Base-by-base conservation (phyloP, 1,140 invertebrate species). In the Lanistes nyassanus region DNA sequence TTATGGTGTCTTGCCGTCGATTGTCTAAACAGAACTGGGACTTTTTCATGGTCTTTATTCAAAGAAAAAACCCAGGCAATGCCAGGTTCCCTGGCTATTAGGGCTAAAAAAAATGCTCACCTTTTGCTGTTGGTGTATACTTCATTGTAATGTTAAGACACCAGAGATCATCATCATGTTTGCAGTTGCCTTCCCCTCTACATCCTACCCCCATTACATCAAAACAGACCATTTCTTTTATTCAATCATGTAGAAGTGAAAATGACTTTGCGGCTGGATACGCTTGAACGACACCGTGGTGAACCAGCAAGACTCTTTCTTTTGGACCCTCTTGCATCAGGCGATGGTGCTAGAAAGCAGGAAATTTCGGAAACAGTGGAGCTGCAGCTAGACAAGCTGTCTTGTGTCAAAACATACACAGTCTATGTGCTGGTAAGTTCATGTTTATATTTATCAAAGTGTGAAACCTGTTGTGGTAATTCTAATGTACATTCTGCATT, bases 291-390 rank as follows among this genome's bases (percentile, higher is more conserved):
- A n/a, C 75, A 81, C 36, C 62, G 80, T 37, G 67, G 64, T n/a
- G 80, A 79, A 36, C 65, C 75, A 36, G n/a, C 53, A 55, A 68
- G 80, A 36, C 55, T 81, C 55, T 81, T 81, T 64, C n/a, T 77
- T 13, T 26, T n/a, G 7, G 13, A 9, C 3, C 26, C 70, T 9
- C 0, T n/a, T 42, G n/a, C 65, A 21, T 29, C 9, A 26, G 70
- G 71, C 39, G 34, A 55, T 34, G 76, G 42, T 2, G 7, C 53
- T 5, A 53, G 73, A 72, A 55, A 75, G 51, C 39, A 75, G 34
- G 72, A 75, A 34, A 53, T 42, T 11, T 68, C 70, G 19, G 42
- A 55, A 11, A 58, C 29, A 5, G 62, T 74, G 39, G 47, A 68
- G 39, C 29, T 76, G 42, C 68, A 69, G 2, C 55, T 68, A 55